phyloP scores from a whole-genome alignment of 64 coral and sea anemone species.

The Hydrozoanthus tunicans region DNA sequence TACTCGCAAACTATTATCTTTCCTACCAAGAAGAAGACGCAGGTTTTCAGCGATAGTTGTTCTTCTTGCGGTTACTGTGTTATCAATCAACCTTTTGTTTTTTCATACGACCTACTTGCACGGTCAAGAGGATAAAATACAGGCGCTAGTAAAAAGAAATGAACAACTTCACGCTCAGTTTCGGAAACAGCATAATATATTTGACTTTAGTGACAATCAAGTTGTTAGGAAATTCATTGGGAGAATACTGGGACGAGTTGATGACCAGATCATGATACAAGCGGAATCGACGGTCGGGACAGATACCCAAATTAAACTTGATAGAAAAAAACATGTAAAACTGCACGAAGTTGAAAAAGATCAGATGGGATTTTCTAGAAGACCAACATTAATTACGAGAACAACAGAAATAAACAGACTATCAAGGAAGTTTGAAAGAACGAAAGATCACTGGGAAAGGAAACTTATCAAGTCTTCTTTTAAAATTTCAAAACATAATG shows the following conservation, averaged over 20 bases:
- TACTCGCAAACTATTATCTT: not conserved
- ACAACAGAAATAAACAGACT: not conserved
- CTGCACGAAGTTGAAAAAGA: not conserved
- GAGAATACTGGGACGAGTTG: not conserved
- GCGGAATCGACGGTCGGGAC: not conserved
- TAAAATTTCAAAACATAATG: not conserved
- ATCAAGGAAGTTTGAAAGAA: not conserved
- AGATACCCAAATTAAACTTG: not conserved
- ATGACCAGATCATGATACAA: not conserved
- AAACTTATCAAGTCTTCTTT: not conserved
- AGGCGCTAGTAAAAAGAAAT: not conserved
- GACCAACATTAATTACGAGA: not conserved
- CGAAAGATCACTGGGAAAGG: not conserved
- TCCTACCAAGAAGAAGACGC: slow-evolving; percentile 21
- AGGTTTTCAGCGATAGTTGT: not conserved
- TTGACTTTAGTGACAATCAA: not conserved
- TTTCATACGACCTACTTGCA: not conserved
- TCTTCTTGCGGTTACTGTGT: not conserved
- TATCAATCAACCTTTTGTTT: not conserved
- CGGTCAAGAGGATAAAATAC: not conserved
- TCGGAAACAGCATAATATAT: not conserved
- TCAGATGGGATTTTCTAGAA: not conserved
- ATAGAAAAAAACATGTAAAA: not conserved
- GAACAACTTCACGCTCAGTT: not conserved
- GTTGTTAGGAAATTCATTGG: not conserved